These are phyloP conservation scores for Drosophila kurseongensis DNA, from an alignment of 1,140 invertebrate genomes.

Conservation along the genomic window DNA sequence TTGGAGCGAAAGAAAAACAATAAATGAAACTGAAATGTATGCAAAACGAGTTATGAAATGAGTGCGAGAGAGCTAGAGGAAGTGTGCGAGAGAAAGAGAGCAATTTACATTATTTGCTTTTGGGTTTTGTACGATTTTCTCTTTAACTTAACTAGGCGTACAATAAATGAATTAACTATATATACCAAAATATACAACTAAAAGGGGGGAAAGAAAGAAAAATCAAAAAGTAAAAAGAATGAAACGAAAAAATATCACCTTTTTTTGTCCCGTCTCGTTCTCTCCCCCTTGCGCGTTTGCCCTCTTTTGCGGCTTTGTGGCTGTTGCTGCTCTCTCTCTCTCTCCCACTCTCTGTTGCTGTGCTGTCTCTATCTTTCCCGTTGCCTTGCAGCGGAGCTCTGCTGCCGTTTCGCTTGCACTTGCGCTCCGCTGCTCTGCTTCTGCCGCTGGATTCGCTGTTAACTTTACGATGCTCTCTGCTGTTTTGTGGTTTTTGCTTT, in stretches of 20 bases:
- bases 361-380: slow-evolving; percentile 29
- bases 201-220: slow-evolving; percentile 53
- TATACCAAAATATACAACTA: slow-evolving; percentile 43
- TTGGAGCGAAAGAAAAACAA: slow-evolving; percentile 4
- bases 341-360: slow-evolving; percentile 13
- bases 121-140: slow-evolving; percentile 9
- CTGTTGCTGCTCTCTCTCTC: slow-evolving; percentile 12
- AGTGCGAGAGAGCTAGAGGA: slow-evolving; percentile 25
- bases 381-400: slow-evolving; percentile 55
- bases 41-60: slow-evolving; percentile 41
- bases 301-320: slow-evolving; percentile 32
- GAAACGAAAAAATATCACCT: slow-evolving; percentile 71
- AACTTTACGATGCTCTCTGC: slow-evolving; percentile 33
- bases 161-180: slow-evolving; percentile 40
- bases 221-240: slow-evolving; percentile 57
- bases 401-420: slow-evolving; percentile 45
- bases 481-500: slow-evolving; percentile 26
- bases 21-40: slow-evolving; percentile 12
- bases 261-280: slow-evolving; percentile 65
- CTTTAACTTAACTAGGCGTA: slow-evolving; percentile 60
- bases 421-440: slow-evolving; percentile 46
- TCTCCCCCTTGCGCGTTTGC: slow-evolving; percentile 29
- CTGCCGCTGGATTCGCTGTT: slow-evolving; percentile 43
- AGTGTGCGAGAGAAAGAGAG: slow-evolving; percentile 28
- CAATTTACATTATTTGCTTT: slow-evolving; percentile 33